These are phyloP conservation scores for Alexandromys fortis DNA, from an alignment of 2,113 vertebrate genomes.

Conservation along the genomic window DNA sequence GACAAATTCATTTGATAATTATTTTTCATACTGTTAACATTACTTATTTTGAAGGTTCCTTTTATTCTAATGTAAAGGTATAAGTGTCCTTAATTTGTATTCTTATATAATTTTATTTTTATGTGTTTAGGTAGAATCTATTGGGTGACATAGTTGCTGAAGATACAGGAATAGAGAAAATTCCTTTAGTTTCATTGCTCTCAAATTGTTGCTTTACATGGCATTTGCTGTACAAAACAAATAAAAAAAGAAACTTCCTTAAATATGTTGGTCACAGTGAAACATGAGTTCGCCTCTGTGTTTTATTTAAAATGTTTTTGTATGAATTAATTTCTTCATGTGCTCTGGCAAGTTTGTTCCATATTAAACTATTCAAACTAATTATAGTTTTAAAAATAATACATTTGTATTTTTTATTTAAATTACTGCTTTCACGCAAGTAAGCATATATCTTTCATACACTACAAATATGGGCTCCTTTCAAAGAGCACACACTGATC, in stretches of 20 bases:
- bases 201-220: background rate
- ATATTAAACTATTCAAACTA: conserved; percentile 31
- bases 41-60: background rate
- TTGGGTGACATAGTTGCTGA: background rate
- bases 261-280: background rate
- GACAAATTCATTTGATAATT: background rate
- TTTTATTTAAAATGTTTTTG: background rate
- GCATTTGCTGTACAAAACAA: background rate
- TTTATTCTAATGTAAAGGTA: background rate
- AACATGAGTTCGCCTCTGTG: background rate
- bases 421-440: conserved; percentile 40
- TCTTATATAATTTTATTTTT: background rate
- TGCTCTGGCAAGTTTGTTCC: background rate
- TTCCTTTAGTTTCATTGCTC: background rate
- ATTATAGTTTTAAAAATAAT: conserved; percentile 43
- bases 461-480: conserved; percentile 31
- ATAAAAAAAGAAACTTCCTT: background rate
- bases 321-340: background rate
- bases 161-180: background rate
- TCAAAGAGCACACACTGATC: conserved; percentile 12
- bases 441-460: conserved; percentile 27
- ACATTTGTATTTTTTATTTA: conserved; percentile 46
- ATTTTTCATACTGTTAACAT: background rate
- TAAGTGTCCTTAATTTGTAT: background rate
- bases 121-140: background rate